Base-by-base conservation (phyloP, 2,113 vertebrate species). In the Macroglossus sobrinus region DNA sequence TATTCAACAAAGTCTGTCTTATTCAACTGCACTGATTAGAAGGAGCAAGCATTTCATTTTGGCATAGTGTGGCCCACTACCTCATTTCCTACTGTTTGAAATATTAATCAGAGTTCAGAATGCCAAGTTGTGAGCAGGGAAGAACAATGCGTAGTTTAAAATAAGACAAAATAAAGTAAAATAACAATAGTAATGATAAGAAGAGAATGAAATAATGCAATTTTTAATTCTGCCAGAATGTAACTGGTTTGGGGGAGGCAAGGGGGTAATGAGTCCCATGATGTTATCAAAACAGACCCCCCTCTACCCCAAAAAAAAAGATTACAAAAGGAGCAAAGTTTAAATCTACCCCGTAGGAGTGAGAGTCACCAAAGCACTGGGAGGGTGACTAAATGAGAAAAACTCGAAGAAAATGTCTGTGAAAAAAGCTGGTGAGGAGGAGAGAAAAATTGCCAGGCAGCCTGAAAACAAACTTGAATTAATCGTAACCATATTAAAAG, bases 1-100 rank as follows among this genome's bases (percentile, higher is more conserved):
- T 71, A 69, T 45, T 72, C 94, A 97, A 97, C 96, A 97, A 93
- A 97, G 94, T 98, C 97, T 79, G 95, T 96, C 93, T 97, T 96
- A 96, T 96, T 97, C 95, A 94, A 93, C 85, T 89, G 19, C 64
- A 28, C 78, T 96, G 97, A 96, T 96, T 94, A 87, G 76, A 95
- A 92, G 94, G 79, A 89, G 59, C 89, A 97, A 93, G 94, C 88
- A 97, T 97, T 94, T 95, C 88, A 84, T 63, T 91, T 88, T 97
- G 97, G 97, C 96, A 94, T 47, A 91, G 63, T 24, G 16, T 89
- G 85, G 53, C 33, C 63, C 82, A 89, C 91, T 96, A 76, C 93
- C 84, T 97, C 93, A 94, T 96, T 97, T 97, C 85, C 95, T 95
- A 66, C 33, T 93, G 47, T 89, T 80, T 80, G 68, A 97, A 95